phyloP scores from a whole-genome alignment of 2,113 vertebrate genomes.

The Chiloscyllium plagiosum region DNA sequence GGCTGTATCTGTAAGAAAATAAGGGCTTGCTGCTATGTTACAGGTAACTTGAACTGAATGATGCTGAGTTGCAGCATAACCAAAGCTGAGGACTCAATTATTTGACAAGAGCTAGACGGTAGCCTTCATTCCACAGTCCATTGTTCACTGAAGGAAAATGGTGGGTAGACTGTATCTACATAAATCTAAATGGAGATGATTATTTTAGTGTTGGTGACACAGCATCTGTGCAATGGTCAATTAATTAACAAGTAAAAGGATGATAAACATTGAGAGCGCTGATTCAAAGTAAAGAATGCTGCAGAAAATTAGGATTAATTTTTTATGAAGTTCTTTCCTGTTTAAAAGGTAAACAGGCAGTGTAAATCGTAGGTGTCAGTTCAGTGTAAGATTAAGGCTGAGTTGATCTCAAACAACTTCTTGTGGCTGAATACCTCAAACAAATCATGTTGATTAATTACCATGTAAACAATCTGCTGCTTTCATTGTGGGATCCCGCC shows the following conservation, averaged over 20 bases:
- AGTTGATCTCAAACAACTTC: conserved; percentile 13
- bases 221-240: background rate
- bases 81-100: background rate
- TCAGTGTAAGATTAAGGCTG: conserved; percentile 12
- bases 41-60: background rate
- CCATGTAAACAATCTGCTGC: background rate
- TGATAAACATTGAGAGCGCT: background rate
- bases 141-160: background rate
- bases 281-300: background rate
- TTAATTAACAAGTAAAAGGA: background rate
- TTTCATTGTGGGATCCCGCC: background rate
- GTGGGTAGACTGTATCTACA: background rate
- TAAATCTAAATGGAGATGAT: conserved; percentile 21
- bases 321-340: background rate
- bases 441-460: background rate
- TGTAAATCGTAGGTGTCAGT: conserved; percentile 1
- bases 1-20: no score
- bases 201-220: background rate
- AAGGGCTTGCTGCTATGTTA: background rate
- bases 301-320: conserved; percentile 14
- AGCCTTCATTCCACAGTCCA: background rate
- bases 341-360: background rate
- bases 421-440: background rate
- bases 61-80: background rate
- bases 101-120: background rate